These are phyloP conservation scores for Crenichthys baileyi DNA, from an alignment of 2,797 vertebrate species.

Conservation along the genomic window DNA sequence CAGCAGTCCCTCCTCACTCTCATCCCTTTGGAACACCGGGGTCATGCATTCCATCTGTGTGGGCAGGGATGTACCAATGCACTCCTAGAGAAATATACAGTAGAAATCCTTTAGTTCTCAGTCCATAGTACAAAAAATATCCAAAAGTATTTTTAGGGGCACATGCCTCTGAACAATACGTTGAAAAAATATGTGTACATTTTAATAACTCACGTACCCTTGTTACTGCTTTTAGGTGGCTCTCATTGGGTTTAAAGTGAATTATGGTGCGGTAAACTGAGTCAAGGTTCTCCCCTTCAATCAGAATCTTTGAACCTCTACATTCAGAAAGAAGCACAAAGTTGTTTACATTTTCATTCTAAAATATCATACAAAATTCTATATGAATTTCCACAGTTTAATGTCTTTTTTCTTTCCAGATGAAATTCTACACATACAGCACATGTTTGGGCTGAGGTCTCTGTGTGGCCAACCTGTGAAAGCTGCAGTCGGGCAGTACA, in stretches of 20 bases:
- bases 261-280: conserved; percentile 84
- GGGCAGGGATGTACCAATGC: conserved; percentile 70
- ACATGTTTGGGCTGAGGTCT: not conserved
- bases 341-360: not conserved
- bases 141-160: not conserved
- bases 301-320: conserved; percentile 87
- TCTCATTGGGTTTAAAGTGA: conserved; percentile 82
- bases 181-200: not conserved
- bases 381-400: not conserved
- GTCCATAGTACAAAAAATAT: not conserved
- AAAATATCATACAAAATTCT: not conserved
- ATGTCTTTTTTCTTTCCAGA: not conserved
- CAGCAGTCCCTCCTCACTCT: conserved; percentile 81
- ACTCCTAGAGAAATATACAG: conserved; percentile 76
- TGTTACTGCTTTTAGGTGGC: conserved; percentile 75
- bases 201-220: conserved; percentile 60
- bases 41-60: conserved; percentile 82
- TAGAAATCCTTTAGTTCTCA: not conserved
- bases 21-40: conserved; percentile 81
- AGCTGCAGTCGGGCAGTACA: conserved; percentile 87
- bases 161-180: not conserved
- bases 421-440: not conserved
- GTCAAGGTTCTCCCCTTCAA: conserved; percentile 88
- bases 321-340: conserved; percentile 20
- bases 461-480: conserved; percentile 76